Percentiles rank a stretch among this genome's conserved stretches.
Evolutionary conservation across 2,888 invertebrate species (phyloP).

Genomic region (Leucoma salicis): DNA sequence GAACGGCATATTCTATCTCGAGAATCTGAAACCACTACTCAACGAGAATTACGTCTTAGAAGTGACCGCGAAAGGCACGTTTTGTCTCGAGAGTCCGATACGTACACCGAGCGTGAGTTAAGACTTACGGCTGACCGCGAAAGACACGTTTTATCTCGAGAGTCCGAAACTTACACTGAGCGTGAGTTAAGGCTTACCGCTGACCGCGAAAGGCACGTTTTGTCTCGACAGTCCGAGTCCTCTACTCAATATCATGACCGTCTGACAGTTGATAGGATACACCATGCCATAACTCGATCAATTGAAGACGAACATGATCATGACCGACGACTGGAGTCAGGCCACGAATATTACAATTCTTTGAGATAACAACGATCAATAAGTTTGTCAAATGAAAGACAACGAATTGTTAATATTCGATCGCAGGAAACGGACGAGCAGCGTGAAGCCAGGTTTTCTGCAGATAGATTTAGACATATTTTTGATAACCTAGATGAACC

Average conservation of each 20-base stretch:
- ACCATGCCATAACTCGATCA: not conserved
- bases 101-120: slow-evolving; percentile 3
- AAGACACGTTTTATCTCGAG: not conserved
- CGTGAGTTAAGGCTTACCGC: not conserved
- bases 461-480: slow-evolving; percentile 2
- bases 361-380: not conserved
- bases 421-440: not conserved
- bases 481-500: not conserved
- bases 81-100: slow-evolving; percentile 1
- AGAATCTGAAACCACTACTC: slow-evolving; percentile 13
- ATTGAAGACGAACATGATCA: not conserved
- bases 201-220: slow-evolving; percentile 1
- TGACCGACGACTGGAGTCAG: slow-evolving; percentile 1
- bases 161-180: not conserved
- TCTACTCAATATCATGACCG: not conserved
- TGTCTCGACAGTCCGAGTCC: slow-evolving; percentile 1
- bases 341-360: slow-evolving; percentile 2
- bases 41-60: slow-evolving; percentile 8
- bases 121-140: slow-evolving; percentile 6
- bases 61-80: slow-evolving; percentile 2
- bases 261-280: not conserved
- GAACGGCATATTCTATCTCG: slow-evolving; percentile 6
- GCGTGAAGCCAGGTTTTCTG: not conserved
- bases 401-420: slow-evolving; percentile 1
- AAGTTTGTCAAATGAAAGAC: slow-evolving; percentile 5